These are phyloP conservation scores for Machimus atricapillus DNA, from an alignment of 2,888 invertebrate species.

Conservation along the genomic window DNA sequence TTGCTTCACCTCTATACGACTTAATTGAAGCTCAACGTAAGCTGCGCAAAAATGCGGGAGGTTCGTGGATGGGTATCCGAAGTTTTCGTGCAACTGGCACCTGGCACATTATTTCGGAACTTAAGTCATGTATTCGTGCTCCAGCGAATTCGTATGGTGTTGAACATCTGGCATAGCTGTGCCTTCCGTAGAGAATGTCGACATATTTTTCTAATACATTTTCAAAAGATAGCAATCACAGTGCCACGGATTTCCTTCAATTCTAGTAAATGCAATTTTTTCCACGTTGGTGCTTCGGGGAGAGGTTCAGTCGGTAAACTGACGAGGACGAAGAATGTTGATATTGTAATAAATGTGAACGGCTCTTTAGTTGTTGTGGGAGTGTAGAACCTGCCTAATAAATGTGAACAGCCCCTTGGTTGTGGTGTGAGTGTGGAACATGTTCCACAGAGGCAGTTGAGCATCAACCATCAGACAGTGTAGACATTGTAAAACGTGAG, in stretches of 20 bases:
- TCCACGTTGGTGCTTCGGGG: constrained; percentile 50
- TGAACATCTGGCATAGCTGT: constrained; percentile 54
- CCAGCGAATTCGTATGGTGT: constrained; percentile 58
- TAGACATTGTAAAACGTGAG: too few relatives aligned
- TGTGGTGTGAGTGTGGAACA: too few relatives aligned
- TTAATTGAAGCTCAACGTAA: too few relatives aligned
- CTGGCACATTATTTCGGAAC: constrained; percentile 44
- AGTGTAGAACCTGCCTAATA: too few relatives aligned
- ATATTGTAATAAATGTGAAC: constrained; percentile 54
- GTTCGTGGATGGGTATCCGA: constrained; percentile 30
- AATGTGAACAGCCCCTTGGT: too few relatives aligned
- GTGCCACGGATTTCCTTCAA: constrained; percentile 71
- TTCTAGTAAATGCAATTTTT: constrained; percentile 66
- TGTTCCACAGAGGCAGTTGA: too few relatives aligned
- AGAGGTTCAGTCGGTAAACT: not conserved
- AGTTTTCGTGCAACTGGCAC: constrained; percentile 34
- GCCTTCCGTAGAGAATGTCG: not conserved
- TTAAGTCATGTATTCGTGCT: constrained; percentile 54
- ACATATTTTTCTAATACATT: constrained; percentile 54
- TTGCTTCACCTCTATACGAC: too few relatives aligned
- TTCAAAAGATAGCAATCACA: constrained; percentile 67
- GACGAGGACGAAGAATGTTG: constrained; percentile 55
- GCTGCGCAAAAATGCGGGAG: constrained; percentile 43
- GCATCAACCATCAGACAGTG: too few relatives aligned
- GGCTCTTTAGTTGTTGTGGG: too few relatives aligned